Conservation (phyloP, 2,888 invertebrate genomes). For the Drosophila sordidapex region DNA sequence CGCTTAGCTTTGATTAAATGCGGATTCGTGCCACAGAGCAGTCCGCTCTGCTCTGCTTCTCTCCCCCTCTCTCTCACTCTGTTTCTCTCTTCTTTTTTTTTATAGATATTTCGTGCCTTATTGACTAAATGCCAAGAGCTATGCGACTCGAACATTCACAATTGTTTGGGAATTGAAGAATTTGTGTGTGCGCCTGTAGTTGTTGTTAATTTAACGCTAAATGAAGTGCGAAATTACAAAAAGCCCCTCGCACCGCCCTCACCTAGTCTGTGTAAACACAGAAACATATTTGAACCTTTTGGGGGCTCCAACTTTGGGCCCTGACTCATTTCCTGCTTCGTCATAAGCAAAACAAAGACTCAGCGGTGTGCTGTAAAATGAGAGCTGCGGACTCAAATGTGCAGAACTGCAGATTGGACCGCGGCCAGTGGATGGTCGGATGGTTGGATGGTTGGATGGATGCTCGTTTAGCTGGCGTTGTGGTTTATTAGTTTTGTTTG, state of each 20-base stretch:
- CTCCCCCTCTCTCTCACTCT: neutral
- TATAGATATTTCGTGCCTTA: conserved; percentile 68
- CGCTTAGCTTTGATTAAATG: conserved; percentile 73
- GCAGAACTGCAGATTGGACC: conserved; percentile 16
- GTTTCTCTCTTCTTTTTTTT: conserved; percentile 15
- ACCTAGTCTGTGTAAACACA: conserved; percentile 44
- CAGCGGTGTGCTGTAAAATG: conserved; percentile 48
- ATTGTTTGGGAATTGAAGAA: conserved; percentile 42
- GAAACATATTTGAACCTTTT: conserved; percentile 38
- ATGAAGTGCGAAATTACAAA: conserved; percentile 79
- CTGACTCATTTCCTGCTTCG: conserved; percentile 60
- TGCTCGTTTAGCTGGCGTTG: conserved; percentile 26
- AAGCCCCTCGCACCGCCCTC: conserved; percentile 1
- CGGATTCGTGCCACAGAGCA: conserved; percentile 61
- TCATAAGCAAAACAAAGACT: conserved; percentile 68
- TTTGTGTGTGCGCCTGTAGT: conserved; percentile 25
- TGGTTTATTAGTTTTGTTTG: conserved; percentile 67
- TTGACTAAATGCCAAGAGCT: conserved; percentile 46
- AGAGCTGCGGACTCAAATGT: conserved; percentile 15
- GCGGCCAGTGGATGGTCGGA: conserved; percentile 1
- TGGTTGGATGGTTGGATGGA: neutral
- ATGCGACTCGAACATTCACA: conserved; percentile 14
- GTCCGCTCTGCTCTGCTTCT: conserved; percentile 3
- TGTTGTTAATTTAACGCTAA: conserved; percentile 76
- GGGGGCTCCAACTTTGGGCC: conserved; percentile 7